Base-by-base conservation (phyloP, 2,888 invertebrate genomes). In the Boloria selene region DNA sequence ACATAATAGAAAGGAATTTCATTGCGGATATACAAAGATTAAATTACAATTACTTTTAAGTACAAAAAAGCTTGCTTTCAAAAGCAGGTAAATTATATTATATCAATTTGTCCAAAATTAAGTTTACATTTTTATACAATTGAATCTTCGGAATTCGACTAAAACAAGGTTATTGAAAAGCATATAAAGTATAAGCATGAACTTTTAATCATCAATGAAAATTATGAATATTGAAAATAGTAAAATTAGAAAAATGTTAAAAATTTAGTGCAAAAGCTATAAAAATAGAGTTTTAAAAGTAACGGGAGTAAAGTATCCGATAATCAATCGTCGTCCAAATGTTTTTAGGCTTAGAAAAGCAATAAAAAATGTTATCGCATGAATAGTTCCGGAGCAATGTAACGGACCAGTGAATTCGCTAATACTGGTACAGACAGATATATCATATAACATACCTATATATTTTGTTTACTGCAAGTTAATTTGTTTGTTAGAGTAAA, bases 351-450 rank as follows among this genome's bases (percentile, higher is more conserved):
- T 58, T 49, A 42, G 47, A 54, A 67, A 61, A 65, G 53, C 51
- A 64, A 68, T 55, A 71, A 71, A 72, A 68, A 67, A 60, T 67
- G 54, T 65, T 44, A 58, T 47, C 68, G 68, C 62, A 67, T 64
- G 67, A 70, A 56, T 49, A 62, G 65, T 68, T 70, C 61, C 50
- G 51, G 63, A 61, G 65, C 71, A 68, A 72, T 69, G 55, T 67
- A 72, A 69, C 71, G 70, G 68, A 52, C 64, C 66, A 67, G 42
- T 61, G 69, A 65, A 61, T 67, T 63, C 64, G 51, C 54, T 69
- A 64, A 67, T 70, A 67, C 67, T 63, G 52, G 38, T 62, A 53
- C 60, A 50, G 49, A 53, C 16, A 45, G 50, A 26, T 26, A 16
- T 16, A 17, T 22, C 22, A 55, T 53, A 52, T n/a, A n/a, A n/a